Conservation (phyloP, 2,797 vertebrate genomes). For the Stomatorhinus walkeri region DNA sequence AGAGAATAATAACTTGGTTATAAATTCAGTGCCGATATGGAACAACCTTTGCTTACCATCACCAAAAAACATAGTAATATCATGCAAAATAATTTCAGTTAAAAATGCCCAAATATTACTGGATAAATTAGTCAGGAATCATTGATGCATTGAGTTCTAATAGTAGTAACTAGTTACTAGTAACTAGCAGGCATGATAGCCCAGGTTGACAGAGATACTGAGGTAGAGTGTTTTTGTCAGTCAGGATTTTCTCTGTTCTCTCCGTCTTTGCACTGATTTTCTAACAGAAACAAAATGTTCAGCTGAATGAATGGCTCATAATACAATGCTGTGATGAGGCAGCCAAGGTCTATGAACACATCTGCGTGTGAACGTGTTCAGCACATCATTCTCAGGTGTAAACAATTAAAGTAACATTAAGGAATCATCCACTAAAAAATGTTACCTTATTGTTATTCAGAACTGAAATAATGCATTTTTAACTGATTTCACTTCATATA, state of each 20-base stretch:
- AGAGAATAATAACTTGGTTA: neutral
- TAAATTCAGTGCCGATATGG: neutral
- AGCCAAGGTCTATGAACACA: neutral
- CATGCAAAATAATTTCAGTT: neutral
- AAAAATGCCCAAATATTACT: neutral
- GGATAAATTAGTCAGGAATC: slow-evolving; percentile 31
- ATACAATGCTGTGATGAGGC: neutral
- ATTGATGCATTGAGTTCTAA: slow-evolving; percentile 47
- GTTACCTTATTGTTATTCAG: neutral
- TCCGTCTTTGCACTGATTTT: neutral
- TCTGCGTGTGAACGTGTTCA: neutral
- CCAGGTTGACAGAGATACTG: neutral
- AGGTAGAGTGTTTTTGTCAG: neutral
- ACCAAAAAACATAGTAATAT: neutral
- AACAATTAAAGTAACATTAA: neutral
- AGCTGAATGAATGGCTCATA: neutral
- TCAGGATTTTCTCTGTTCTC: neutral
- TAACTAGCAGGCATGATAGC: neutral
- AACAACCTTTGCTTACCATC: neutral
- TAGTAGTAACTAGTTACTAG: neutral
- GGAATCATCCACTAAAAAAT: neutral
- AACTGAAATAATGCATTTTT: neutral
- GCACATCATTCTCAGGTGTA: neutral
- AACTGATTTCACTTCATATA: neutral
- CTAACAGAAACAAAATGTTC: neutral